Base-by-base conservation (phyloP, 1,140 invertebrate species). In the Musca vetustissima region DNA sequence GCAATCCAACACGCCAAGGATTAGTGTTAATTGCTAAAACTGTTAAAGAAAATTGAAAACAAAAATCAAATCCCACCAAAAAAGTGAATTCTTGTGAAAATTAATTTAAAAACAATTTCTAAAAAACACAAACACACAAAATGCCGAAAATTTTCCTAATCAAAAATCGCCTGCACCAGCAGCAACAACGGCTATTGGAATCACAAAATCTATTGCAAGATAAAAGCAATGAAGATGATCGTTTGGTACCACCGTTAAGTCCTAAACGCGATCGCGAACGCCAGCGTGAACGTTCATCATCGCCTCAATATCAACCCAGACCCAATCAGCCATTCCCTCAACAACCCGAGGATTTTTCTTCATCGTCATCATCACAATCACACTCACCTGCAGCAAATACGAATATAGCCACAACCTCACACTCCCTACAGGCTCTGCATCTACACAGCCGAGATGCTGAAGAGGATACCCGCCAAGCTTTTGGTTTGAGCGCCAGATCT, bases 61-160 rank as follows among this genome's bases (percentile, higher is more conserved):
- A 59, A 3, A 28, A 53, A 65, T 50, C 49, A 43, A n/a, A 61
- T 9, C 15, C 17, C n/a, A 55, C 59, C 17, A 47, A 50, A 67
- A 67, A 19, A 67, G 36, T 52, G 36, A 22, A 49, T 4, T 22
- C 13, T 66, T 22, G 17, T 9, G 7, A 47, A 53, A 67, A 53
- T n/a, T 2, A 61, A 61, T 48, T 11, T 68, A 28, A 59, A 52
- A 71, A 71, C 69, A 28, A 36, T 32, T 19, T 22, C 4, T 59
- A 57, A 22, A 57, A 55, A 47, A 8, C 13, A 14, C 11, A 47
- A 55, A 68, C 28, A 28, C 8, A 8, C 75, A 88, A 86, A 76
- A 95, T 95, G 93, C 93, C 93, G 85, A 94, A 95, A 86, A 94
- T 95, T 81, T 95, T 94, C 83, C 83, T 93, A 71, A 93, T 94